Conservation (phyloP, 2,113 vertebrate genomes). For the Datnioides undecimradiatus region DNA sequence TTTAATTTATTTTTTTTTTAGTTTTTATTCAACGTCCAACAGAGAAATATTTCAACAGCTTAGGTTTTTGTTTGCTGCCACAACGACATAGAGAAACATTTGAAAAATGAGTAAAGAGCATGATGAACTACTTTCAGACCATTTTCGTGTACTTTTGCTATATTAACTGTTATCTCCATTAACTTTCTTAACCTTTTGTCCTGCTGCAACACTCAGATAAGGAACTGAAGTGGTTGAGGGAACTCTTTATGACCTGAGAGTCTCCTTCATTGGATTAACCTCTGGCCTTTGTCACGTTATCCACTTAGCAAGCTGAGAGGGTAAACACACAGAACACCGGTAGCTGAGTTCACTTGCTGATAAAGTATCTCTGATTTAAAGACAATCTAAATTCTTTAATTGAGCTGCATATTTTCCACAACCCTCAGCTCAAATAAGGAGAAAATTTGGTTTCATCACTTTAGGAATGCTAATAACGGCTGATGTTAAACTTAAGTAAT, state of each 20-base stretch:
- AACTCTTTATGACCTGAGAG: constrained; percentile 26
- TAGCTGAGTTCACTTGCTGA: neutral
- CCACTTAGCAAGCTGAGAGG: constrained; percentile 28
- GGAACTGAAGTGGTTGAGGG: neutral
- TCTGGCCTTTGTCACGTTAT: constrained; percentile 47
- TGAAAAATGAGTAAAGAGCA: no score
- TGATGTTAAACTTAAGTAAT: neutral
- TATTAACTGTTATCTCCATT: neutral
- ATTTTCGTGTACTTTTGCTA: neutral
- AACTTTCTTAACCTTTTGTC: neutral
- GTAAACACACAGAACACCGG: constrained; percentile 28
- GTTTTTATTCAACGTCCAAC: no score
- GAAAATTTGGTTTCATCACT: neutral
- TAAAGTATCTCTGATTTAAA: neutral
- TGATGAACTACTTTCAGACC: neutral
- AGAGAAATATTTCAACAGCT: no score
- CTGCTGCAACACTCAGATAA: neutral
- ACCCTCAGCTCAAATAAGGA: neutral
- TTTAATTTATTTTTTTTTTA: no score
- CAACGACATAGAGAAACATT: no score
- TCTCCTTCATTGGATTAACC: constrained; percentile 58
- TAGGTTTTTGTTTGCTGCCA: no score
- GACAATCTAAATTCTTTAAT: no score
- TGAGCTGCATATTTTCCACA: neutral
- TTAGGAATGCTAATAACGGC: neutral